These are phyloP conservation scores for Sinocyclocheilus maitianheensis DNA, from an alignment of 2,113 vertebrate genomes.

Conservation along the genomic window DNA sequence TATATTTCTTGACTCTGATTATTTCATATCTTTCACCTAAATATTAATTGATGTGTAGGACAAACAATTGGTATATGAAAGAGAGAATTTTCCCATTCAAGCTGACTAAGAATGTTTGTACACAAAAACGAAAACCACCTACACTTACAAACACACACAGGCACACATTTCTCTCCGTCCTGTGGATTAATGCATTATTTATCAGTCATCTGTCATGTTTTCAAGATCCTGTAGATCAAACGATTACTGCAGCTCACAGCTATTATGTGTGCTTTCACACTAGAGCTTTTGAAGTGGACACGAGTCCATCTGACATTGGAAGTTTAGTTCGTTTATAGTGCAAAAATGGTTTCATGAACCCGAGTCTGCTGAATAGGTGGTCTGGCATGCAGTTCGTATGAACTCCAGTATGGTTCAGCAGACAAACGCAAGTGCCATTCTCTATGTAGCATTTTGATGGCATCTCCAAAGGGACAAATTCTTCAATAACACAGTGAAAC, in stretches of 20 bases:
- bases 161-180: neutral
- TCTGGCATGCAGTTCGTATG: neutral
- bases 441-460: neutral
- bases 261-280: neutral
- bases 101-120: conserved; percentile 14
- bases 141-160: neutral
- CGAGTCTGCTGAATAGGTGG: neutral
- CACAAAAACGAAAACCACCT: conserved; percentile 1
- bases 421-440: neutral
- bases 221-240: conserved; percentile 1
- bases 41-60: neutral
- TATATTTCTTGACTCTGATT: too few relatives aligned
- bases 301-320: neutral
- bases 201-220: conserved; percentile 14
- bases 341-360: neutral
- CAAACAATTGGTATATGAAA: neutral
- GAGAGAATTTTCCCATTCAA: neutral
- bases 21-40: too few relatives aligned
- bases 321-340: neutral
- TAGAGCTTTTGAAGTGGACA: neutral
- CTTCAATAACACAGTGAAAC: too few relatives aligned
- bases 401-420: neutral
- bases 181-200: conserved; percentile 13
- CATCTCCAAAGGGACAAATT: neutral
- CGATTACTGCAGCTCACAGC: neutral